phyloP scores from a whole-genome alignment of 1,140 invertebrate species.

The Zaprionus kolodkinae region DNA sequence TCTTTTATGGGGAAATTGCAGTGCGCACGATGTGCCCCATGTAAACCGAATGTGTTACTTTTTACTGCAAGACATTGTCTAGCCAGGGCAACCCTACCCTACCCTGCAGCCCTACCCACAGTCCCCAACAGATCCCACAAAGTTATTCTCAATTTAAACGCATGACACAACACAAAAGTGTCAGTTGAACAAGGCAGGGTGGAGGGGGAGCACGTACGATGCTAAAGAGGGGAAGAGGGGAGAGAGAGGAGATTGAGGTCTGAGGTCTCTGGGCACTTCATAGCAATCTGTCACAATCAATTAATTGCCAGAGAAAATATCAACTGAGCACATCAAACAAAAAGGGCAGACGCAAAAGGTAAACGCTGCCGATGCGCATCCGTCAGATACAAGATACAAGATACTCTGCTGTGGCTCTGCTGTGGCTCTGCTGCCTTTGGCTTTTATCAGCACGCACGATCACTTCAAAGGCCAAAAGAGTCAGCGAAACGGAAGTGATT shows the following conservation, averaged over 20 bases:
- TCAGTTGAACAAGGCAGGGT: constrained; percentile 50
- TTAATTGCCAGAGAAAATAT: constrained; percentile 69
- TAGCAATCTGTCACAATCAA: constrained; percentile 80
- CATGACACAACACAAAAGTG: constrained; percentile 75
- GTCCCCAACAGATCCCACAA: constrained; percentile 15
- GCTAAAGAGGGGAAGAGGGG: too few relatives aligned
- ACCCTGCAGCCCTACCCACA: neutral
- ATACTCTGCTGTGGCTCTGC: constrained; percentile 12
- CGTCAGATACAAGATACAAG: constrained; percentile 51
- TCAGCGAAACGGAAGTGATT: constrained; percentile 78
- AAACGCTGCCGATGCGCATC: constrained; percentile 34
- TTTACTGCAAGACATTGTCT: constrained; percentile 53
- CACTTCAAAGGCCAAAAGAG: constrained; percentile 69
- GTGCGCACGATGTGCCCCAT: constrained; percentile 32
- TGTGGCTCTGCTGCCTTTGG: constrained; percentile 42
- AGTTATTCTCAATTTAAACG: constrained; percentile 76
- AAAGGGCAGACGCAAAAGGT: constrained; percentile 45
- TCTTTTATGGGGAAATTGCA: constrained; percentile 42
- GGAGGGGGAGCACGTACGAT: neutral
- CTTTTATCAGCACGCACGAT: constrained; percentile 80
- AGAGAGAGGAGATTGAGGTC: constrained; percentile 19
- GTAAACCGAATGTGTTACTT: constrained; percentile 58
- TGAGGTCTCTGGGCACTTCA: constrained; percentile 32
- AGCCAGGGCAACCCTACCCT: constrained; percentile 8
- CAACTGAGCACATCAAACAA: constrained; percentile 71